These are phyloP conservation scores for Tenebrio molitor DNA, from an alignment of 1,140 invertebrate species.

Conservation along the genomic window DNA sequence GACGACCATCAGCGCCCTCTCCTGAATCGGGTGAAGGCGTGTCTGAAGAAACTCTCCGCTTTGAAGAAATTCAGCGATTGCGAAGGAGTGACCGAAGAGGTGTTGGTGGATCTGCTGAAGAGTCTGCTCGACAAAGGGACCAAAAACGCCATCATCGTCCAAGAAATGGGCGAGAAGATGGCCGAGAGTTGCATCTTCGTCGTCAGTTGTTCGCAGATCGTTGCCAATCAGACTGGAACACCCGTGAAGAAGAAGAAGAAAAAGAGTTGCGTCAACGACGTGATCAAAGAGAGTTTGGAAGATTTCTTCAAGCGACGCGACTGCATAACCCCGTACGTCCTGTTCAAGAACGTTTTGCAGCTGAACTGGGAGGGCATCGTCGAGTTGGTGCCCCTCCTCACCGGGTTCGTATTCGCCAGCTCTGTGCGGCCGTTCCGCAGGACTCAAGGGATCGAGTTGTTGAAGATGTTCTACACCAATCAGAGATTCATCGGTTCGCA, in stretches of 20 bases:
- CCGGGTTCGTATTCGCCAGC: slow-evolving; percentile 73
- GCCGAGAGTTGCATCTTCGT: slow-evolving; percentile 77
- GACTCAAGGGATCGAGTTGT: slow-evolving; percentile 75
- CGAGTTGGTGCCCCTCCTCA: slow-evolving; percentile 69
- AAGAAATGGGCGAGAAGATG: slow-evolving; percentile 77
- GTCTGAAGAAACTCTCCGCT: slow-evolving; percentile 73
- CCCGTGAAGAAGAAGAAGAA: slow-evolving; percentile 63
- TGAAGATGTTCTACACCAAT: slow-evolving; percentile 74
- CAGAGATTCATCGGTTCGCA: slow-evolving; percentile 65
- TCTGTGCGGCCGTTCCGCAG: slow-evolving; percentile 74
- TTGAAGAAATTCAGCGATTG: slow-evolving; percentile 74
- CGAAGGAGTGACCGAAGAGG: slow-evolving; percentile 71
- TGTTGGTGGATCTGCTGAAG: slow-evolving; percentile 72
- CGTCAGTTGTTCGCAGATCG: slow-evolving; percentile 72
- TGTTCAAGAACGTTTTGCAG: slow-evolving; percentile 76
- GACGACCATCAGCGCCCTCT: slow-evolving; percentile 78
- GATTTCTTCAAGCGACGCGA: slow-evolving; percentile 75
- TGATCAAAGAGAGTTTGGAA: slow-evolving; percentile 70
- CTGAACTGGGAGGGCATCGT: slow-evolving; percentile 75
- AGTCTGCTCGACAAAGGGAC: slow-evolving; percentile 75
- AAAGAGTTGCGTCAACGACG: slow-evolving; percentile 66
- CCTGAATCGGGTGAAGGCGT: slow-evolving; percentile 73
- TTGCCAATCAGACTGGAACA: slow-evolving; percentile 56
- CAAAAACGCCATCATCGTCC: slow-evolving; percentile 74
- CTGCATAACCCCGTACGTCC: slow-evolving; percentile 73